Evolutionary conservation across 2,113 vertebrate species (phyloP).

Genomic region (Noturus placidus): DNA sequence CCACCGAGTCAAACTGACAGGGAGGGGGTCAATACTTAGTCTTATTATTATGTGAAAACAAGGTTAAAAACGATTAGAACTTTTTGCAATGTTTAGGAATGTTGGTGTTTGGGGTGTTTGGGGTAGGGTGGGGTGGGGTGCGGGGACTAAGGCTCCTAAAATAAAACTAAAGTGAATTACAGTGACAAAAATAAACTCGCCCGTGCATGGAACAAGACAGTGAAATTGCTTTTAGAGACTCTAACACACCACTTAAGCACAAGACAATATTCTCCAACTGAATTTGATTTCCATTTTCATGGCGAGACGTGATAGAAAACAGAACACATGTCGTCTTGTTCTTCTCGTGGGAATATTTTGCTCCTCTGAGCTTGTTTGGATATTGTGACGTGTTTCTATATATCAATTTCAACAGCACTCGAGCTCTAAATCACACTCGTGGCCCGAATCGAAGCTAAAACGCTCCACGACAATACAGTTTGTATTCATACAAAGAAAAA

Average conservation of each 20-base stretch:
- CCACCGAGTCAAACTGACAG: neutral
- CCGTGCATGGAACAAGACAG: neutral
- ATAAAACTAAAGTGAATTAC: conserved; percentile 7
- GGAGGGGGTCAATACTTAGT: no score
- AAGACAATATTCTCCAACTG: conserved; percentile 13
- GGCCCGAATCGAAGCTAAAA: neutral
- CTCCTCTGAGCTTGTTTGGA: neutral
- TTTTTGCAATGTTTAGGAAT: neutral
- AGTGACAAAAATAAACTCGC: conserved; percentile 6
- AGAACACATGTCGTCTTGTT: neutral
- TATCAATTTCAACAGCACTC: neutral
- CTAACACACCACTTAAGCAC: conserved; percentile 6
- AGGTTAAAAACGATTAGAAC: neutral
- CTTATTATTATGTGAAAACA: neutral
- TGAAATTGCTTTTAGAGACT: conserved; percentile 8
- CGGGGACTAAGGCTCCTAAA: neutral
- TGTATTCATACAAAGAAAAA: neutral
- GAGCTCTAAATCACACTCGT: neutral
- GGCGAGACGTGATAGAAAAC: neutral
- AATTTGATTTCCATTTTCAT: neutral
- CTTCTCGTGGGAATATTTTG: neutral
- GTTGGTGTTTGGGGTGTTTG: neutral
- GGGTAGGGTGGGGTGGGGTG: no score
- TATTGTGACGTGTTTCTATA: no score
- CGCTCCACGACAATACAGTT: neutral